Percentiles rank a stretch among this genome's conserved stretches.
Conservation (phyloP, 2,888 invertebrate genomes). For the Cloeon dipterum region DNA sequence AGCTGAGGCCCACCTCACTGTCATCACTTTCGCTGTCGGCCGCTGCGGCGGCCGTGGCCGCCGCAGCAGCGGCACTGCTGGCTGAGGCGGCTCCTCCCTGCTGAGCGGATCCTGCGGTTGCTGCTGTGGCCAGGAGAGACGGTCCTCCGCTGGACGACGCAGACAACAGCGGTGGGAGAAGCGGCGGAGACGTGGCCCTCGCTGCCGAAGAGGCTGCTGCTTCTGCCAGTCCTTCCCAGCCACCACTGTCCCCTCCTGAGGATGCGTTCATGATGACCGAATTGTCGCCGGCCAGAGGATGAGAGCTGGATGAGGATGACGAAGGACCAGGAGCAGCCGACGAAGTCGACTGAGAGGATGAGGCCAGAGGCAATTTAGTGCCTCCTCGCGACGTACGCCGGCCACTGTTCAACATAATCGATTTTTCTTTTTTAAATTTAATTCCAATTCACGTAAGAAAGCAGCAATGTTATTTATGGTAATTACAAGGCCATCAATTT, state of each 20-base stretch:
- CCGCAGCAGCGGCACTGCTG: slow-evolving; percentile 11
- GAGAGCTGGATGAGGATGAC: neutral
- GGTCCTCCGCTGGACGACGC: neutral
- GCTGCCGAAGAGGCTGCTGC: neutral
- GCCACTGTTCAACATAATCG: too few species aligned
- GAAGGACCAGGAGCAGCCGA: neutral
- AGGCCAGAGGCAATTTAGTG: slow-evolving; percentile 14
- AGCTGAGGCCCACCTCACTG: slow-evolving; percentile 43
- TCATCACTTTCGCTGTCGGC: slow-evolving; percentile 65
- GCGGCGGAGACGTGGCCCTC: neutral
- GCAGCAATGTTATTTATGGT: too few species aligned
- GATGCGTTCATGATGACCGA: neutral
- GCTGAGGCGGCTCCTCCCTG: slow-evolving; percentile 2
- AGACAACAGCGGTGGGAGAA: too few species aligned
- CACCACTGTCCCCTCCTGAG: neutral
- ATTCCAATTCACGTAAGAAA: too few species aligned
- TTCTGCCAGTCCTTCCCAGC: neutral
- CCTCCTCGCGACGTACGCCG: slow-evolving; percentile 23
- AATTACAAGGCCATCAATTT: too few species aligned
- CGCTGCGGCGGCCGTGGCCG: slow-evolving; percentile 17
- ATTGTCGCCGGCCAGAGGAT: neutral
- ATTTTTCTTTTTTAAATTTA: too few species aligned
- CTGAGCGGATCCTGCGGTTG: neutral
- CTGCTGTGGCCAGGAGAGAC: neutral
- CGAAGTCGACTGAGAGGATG: neutral